Base-by-base conservation (phyloP, 1,140 invertebrate genomes). In the Centruroides sculpturatus region DNA sequence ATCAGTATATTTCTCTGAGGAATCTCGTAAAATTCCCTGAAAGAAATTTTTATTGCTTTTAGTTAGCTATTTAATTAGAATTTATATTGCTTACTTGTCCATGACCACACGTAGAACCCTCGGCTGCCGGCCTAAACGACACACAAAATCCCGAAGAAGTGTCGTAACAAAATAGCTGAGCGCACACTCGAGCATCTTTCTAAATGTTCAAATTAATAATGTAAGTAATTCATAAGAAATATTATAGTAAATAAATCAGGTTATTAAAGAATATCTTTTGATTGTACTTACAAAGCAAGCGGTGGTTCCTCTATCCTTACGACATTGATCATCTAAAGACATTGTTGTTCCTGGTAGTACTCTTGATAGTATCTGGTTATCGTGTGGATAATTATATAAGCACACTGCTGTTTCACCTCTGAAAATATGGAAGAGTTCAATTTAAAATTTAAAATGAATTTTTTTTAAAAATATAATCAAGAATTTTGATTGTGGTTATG, bases 321-420 rank as follows among this genome's bases (percentile, higher is more conserved):
- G 79, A 77, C 91, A 95, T 73, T 95, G 92, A 23, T 90, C 90
- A 74, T 95, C 92, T 64, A 95, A 76, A 3, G 87, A 86, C 11
- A 95, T 77, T 64, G 94, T 75, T 70, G 91, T 89, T 58, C 92
- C 92, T 4, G 92, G 92, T 65, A 95, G 74, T 34, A 92, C 87
- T 69, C 91, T 76, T 3, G 89, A 88, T 59, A 95, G 71, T 8
- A 86, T 85, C 70, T 92, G 87, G 71, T 93, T 90, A 74, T 94
- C 90, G 72, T 95, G 90, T 11, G 91, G 91, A 12, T 87, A 86
- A 74, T 95, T 95, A 76, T 89, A 92, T 59, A 95, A 76, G 72
- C 91, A 95, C n/a, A 87, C 92, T 46, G 92, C 90, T 41, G 91
- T 94, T 69, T 94, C 91, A 55, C 91, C 90, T 74, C 91, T 95